Percentiles rank a stretch among this genome's conserved stretches.
These are phyloP conservation scores for Apis florea DNA, from an alignment of 1,140 invertebrate species.

Conservation along the genomic window DNA sequence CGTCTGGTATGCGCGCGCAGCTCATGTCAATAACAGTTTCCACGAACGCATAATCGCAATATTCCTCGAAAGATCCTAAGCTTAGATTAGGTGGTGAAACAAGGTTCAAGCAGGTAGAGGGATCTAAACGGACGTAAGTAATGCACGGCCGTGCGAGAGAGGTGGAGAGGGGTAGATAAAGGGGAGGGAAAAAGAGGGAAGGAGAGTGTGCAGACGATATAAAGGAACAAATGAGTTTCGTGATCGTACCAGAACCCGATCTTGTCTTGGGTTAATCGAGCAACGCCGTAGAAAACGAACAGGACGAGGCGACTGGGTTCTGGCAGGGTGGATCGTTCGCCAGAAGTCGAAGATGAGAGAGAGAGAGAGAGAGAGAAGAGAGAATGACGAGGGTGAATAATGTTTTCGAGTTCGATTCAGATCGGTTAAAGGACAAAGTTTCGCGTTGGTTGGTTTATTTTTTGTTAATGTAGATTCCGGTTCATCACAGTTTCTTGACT, in stretches of 20 bases:
- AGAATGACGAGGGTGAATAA: constrained; percentile 46
- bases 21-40: constrained; percentile 50
- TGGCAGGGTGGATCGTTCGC: constrained; percentile 36
- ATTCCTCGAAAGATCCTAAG: constrained; percentile 38
- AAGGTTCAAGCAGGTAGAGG: constrained; percentile 42
- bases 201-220: constrained; percentile 53
- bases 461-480: too few species aligned
- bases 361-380: constrained; percentile 17
- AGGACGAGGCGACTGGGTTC: constrained; percentile 8
- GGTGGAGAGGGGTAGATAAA: not conserved
- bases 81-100: constrained; percentile 15
- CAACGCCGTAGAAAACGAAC: constrained; percentile 57
- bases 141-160: constrained; percentile 20
- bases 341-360: not conserved
- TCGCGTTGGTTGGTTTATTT: not conserved
- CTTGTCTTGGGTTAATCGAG: constrained; percentile 69
- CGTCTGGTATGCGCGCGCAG: not conserved
- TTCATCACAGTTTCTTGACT: too few species aligned
- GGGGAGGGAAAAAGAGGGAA: not conserved
- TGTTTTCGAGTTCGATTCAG: constrained; percentile 39
- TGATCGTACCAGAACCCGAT: constrained; percentile 67
- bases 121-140: constrained; percentile 60
- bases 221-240: constrained; percentile 69
- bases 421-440: constrained; percentile 29
- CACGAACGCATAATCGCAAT: constrained; percentile 42